Percentiles rank a stretch among this genome's conserved stretches.
Evolutionary conservation across 2,888 invertebrate genomes (phyloP).

Genomic region (Tanypteryx hageni): DNA sequence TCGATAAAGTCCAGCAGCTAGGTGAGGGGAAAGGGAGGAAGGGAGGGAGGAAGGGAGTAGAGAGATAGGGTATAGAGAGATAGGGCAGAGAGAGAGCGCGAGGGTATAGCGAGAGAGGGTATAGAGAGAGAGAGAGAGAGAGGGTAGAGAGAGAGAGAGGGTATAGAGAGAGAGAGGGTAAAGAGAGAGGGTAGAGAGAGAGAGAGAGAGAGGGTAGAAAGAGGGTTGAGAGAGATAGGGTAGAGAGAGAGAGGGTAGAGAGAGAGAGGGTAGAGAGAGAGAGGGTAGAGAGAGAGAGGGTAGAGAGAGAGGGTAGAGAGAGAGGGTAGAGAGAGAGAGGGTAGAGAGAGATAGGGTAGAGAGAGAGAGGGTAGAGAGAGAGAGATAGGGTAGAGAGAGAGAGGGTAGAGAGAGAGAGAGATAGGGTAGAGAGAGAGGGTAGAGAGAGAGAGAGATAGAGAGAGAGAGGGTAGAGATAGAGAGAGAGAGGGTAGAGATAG

Average conservation of each 20-base stretch:
- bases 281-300: neutral
- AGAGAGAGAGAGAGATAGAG: neutral
- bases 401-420: neutral
- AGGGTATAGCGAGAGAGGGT: neutral
- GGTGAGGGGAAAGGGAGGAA: neutral
- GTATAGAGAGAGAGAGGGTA: neutral
- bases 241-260: neutral
- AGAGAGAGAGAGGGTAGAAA: neutral
- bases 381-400: neutral
- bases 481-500: no score
- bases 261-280: neutral
- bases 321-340: no score
- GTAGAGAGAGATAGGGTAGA: neutral
- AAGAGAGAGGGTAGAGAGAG: neutral
- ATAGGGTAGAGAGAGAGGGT: neutral
- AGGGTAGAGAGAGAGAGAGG: neutral
- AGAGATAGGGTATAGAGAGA: neutral
- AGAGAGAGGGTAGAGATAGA: neutral
- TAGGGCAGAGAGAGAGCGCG: neutral
- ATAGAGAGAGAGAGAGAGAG: neutral
- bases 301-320: neutral
- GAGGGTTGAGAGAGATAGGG: neutral
- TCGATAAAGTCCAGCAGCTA: neutral
- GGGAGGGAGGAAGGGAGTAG: neutral
- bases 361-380: neutral